Evolutionary conservation across 2,888 invertebrate genomes (phyloP).

Genomic region (Nycteola revayana): DNA sequence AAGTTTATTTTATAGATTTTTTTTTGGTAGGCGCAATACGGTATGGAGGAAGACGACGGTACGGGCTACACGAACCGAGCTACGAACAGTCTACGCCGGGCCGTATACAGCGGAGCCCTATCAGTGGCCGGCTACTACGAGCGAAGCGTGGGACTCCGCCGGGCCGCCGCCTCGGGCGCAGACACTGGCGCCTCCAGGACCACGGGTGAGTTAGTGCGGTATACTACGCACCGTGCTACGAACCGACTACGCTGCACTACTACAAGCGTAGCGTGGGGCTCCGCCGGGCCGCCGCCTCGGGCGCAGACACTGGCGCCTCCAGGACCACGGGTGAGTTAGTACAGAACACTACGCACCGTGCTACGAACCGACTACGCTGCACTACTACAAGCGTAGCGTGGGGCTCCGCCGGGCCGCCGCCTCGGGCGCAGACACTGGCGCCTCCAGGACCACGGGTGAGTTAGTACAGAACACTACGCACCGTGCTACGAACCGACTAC

Average conservation of each 20-base stretch:
- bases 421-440: conserved; percentile 90
- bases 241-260: conserved; percentile 90
- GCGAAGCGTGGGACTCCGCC: conserved; percentile 87
- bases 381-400: conserved; percentile 91
- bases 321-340: conserved; percentile 89
- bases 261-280: conserved; percentile 91
- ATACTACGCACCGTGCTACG: conserved; percentile 86
- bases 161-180: conserved; percentile 89
- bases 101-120: conserved; percentile 93
- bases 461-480: conserved; percentile 87
- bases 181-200: conserved; percentile 93
- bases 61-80: conserved; percentile 88
- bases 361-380: conserved; percentile 89
- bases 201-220: conserved; percentile 89
- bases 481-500: conserved; percentile 90
- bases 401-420: conserved; percentile 89
- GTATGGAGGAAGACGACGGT: conserved; percentile 94
- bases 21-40: conserved; percentile 87
- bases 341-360: conserved; percentile 88
- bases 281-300: conserved; percentile 87
- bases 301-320: conserved; percentile 91
- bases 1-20: too few species aligned
- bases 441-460: conserved; percentile 90
- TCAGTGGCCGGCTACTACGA: conserved; percentile 93
- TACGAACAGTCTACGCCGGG: conserved; percentile 89